Evolutionary conservation across 1,140 invertebrate genomes (phyloP).

Genomic region (Lutraria rhynchaena): DNA sequence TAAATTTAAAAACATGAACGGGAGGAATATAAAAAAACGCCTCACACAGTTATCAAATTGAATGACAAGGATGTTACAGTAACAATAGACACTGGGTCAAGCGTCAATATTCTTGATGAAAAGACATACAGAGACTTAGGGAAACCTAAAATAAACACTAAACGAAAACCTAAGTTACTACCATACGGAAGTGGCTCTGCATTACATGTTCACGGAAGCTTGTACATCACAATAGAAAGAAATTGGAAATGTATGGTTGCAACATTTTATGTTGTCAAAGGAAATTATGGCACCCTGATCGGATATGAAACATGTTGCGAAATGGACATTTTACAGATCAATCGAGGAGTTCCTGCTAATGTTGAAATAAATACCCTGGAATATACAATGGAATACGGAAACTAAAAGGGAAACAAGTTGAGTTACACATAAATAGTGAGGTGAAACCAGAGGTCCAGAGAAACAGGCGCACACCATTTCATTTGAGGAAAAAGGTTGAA

Average conservation of each 20-base stretch:
- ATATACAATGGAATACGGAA: conserved; percentile 64
- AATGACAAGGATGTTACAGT: not conserved
- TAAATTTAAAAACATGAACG: not conserved
- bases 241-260: not conserved
- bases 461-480: conserved; percentile 64
- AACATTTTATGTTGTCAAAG: conserved; percentile 51
- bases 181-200: conserved; percentile 36
- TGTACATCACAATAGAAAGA: conserved; percentile 13
- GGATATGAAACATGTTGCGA: conserved; percentile 1
- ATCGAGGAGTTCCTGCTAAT: too few relatives aligned
- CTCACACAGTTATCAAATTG: not conserved
- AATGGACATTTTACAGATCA: conserved; percentile 23
- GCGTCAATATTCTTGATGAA: conserved; percentile 4
- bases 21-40: not conserved
- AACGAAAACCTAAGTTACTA: not conserved
- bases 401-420: conserved; percentile 61
- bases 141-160: not conserved
- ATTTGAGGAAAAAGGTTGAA: too few relatives aligned
- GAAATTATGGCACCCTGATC: conserved; percentile 38
- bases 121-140: not conserved
- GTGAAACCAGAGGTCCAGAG: conserved; percentile 60
- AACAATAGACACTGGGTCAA: not conserved
- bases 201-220: not conserved
- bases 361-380: not conserved
- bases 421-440: conserved; percentile 66